These are phyloP conservation scores for Venusia cambrica DNA, from an alignment of 2,888 invertebrate genomes.

Conservation along the genomic window DNA sequence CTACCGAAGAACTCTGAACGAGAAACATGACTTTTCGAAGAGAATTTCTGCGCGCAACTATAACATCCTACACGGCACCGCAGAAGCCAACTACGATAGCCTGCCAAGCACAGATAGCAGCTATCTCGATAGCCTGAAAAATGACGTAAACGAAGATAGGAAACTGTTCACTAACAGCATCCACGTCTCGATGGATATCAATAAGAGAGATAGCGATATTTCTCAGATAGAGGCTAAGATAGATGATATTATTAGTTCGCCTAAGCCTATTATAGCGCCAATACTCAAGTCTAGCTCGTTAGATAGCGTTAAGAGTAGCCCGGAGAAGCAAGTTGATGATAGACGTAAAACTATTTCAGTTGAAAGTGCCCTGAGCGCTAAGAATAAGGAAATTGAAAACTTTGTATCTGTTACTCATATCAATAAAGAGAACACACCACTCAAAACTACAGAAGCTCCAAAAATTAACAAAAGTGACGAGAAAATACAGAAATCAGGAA, in stretches of 20 bases:
- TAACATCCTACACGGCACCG: constrained; percentile 50
- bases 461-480: constrained; percentile 65
- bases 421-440: constrained; percentile 67
- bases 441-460: constrained; percentile 46
- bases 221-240: constrained; percentile 79
- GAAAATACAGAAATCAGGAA: constrained; percentile 50
- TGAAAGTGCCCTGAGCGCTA: constrained; percentile 63
- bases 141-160: constrained; percentile 59
- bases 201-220: constrained; percentile 73
- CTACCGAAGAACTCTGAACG: constrained; percentile 68
- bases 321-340: constrained; percentile 69
- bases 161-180: constrained; percentile 69
- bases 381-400: constrained; percentile 54
- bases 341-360: constrained; percentile 75
- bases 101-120: constrained; percentile 74
- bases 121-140: constrained; percentile 72
- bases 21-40: constrained; percentile 63
- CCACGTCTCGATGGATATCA: constrained; percentile 57
- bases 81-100: constrained; percentile 68
- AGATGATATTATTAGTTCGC: constrained; percentile 77
- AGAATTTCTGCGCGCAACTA: constrained; percentile 69
- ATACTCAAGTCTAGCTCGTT: constrained; percentile 79
- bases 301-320: constrained; percentile 81
- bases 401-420: constrained; percentile 81
- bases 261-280: constrained; percentile 72